phyloP scores from a whole-genome alignment of 2,113 vertebrate species.

The Felis chaus region DNA sequence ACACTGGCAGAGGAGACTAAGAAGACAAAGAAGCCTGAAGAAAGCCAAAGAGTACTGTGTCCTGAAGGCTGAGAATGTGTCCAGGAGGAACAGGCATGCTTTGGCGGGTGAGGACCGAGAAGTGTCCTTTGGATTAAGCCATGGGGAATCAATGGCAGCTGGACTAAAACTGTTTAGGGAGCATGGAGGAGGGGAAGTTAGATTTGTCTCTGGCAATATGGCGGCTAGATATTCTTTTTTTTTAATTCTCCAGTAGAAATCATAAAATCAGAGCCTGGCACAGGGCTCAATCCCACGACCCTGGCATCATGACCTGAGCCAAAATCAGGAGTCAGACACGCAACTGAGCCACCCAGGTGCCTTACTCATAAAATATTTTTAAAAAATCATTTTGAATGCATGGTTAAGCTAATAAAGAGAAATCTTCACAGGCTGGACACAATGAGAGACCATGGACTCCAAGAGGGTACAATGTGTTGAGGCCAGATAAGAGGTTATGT shows the following conservation, averaged over 20 bases:
- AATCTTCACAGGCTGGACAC: background rate
- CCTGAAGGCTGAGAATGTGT: background rate
- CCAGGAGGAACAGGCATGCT: background rate
- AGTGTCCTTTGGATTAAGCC: background rate
- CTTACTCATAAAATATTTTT: background rate
- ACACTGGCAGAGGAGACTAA: background rate
- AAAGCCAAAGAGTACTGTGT: rapidly evolving
- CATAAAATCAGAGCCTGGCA: background rate
- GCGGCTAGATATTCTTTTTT: background rate
- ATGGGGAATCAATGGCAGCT: background rate
- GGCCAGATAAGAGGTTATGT: no score
- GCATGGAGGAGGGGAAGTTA: no score
- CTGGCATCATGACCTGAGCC: no score
- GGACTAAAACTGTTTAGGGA: background rate
- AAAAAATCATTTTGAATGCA: background rate
- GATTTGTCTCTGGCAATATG: background rate
- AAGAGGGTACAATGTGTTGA: background rate
- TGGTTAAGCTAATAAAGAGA: background rate
- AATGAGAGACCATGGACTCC: background rate
- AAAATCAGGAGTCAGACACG: no score
- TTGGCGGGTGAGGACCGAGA: background rate
- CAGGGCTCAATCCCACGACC: no score
- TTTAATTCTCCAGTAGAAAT: background rate
- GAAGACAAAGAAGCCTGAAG: background rate
- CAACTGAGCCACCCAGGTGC: no score